Percentiles rank a stretch among this genome's conserved stretches.
Evolutionary conservation across 2,797 vertebrate genomes (phyloP).

Genomic region (Threskiornis aethiopicus): DNA sequence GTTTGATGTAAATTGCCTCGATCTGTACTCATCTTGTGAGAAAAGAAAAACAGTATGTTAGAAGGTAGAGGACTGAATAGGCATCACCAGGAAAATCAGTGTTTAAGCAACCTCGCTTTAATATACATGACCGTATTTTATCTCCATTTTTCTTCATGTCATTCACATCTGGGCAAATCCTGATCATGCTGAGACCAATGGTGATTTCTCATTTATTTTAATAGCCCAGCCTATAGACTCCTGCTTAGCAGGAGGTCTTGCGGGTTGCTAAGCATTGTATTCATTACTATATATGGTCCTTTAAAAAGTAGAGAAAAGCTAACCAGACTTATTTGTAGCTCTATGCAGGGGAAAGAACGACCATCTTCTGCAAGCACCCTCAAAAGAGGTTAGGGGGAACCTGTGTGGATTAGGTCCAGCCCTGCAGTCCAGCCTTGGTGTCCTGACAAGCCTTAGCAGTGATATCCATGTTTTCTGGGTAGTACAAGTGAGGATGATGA

Average conservation of each 20-base stretch:
- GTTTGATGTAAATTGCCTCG: neutral
- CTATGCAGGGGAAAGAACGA: neutral
- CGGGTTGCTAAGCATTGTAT: neutral
- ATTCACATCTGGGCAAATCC: neutral
- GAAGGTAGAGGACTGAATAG: neutral
- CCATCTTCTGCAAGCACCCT: neutral
- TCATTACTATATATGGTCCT: neutral
- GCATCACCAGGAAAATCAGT: neutral
- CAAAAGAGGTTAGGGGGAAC: neutral
- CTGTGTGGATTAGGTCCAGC: neutral
- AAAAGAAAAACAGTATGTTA: neutral
- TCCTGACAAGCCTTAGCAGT: neutral
- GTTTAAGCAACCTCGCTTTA: neutral
- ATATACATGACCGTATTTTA: neutral
- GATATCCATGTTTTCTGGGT: neutral
- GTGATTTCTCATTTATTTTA: slow-evolving; percentile 55
- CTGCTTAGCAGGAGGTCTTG: slow-evolving; percentile 29
- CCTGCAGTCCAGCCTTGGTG: neutral
- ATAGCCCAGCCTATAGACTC: slow-evolving; percentile 40
- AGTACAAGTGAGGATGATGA: neutral
- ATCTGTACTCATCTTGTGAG: neutral
- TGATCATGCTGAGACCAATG: neutral
- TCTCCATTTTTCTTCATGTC: neutral
- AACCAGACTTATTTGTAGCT: neutral
- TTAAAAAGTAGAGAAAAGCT: neutral